Evolutionary conservation across 1,140 invertebrate genomes (phyloP).

Genomic region (Scaptomyza graminum): DNA sequence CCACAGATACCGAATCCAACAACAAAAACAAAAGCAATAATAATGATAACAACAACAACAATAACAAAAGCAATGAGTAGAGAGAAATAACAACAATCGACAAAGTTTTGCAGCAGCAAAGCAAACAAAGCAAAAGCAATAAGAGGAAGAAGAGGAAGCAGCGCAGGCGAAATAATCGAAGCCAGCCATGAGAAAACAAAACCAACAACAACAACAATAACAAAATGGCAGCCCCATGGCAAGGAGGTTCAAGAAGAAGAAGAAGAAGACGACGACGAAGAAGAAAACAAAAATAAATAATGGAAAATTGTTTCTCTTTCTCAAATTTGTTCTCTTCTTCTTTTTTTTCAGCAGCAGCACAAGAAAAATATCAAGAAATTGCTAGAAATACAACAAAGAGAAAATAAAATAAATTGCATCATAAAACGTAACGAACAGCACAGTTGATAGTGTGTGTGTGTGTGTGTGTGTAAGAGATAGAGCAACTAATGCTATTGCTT

Average conservation of each 20-base stretch:
- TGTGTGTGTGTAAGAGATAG: conserved; percentile 15
- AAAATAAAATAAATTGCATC: conserved; percentile 82
- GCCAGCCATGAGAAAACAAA: conserved; percentile 43
- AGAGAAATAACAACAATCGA: conserved; percentile 40
- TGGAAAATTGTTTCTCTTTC: conserved; percentile 49
- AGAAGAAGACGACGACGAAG: conserved; percentile 12
- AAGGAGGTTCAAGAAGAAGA: too few relatives aligned
- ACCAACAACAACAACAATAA: not conserved
- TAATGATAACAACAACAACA: not conserved
- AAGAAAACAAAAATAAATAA: conserved; percentile 58
- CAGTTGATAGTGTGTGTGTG: conserved; percentile 8
- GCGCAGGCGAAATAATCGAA: conserved; percentile 64
- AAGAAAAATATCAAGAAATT: conserved; percentile 78
- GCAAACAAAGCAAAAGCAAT: conserved; percentile 60
- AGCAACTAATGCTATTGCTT: conserved; percentile 33
- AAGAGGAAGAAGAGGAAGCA: conserved; percentile 31
- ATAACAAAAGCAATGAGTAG: conserved; percentile 26
- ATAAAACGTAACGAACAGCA: conserved; percentile 51
- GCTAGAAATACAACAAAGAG: conserved; percentile 66
- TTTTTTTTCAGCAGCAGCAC: conserved; percentile 5
- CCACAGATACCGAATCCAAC: conserved; percentile 62
- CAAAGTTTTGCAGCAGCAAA: conserved; percentile 47
- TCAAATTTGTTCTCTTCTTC: conserved; percentile 34
- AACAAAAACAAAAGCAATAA: conserved; percentile 18
- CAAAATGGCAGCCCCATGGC: too few relatives aligned